These are phyloP conservation scores for Leptestheria dahalacensis DNA, from an alignment of 1,140 invertebrate genomes.

Conservation along the genomic window DNA sequence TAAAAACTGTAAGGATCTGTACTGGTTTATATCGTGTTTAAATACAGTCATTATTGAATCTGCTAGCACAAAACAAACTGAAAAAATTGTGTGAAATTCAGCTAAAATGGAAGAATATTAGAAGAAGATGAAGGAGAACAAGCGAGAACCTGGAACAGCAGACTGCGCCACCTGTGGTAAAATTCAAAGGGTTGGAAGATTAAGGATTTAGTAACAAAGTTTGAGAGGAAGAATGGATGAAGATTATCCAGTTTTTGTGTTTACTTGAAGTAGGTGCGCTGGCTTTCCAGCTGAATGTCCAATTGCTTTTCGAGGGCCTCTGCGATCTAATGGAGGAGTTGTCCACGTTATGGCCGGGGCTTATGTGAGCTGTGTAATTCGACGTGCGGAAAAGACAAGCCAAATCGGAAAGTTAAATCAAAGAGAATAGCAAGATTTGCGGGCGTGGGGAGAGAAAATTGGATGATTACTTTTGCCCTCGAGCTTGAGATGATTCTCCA, in stretches of 20 bases:
- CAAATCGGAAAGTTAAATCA: too few species aligned
- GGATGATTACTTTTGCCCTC: too few species aligned
- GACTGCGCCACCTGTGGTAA: background rate
- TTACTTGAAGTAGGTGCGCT: background rate
- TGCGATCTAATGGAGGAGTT: background rate
- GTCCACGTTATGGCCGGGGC: too few species aligned
- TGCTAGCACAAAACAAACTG: background rate
- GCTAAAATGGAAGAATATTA: background rate
- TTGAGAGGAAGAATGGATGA: too few species aligned
- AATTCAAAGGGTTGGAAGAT: too few species aligned
- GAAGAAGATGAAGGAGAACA: background rate
- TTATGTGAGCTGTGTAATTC: too few species aligned
- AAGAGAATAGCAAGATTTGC: too few species aligned
- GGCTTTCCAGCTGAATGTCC: background rate
- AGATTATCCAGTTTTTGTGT: background rate
- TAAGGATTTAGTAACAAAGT: too few species aligned
- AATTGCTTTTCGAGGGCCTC: background rate
- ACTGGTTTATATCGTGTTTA: background rate
- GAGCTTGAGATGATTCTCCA: too few species aligned
- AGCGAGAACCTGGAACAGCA: background rate
- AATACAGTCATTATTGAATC: background rate
- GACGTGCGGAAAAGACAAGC: too few species aligned
- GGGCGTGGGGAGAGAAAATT: too few species aligned
- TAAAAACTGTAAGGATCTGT: background rate
- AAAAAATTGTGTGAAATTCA: background rate